Conservation (phyloP, 2,113 vertebrate species). For the Trogon surrucura region DNA sequence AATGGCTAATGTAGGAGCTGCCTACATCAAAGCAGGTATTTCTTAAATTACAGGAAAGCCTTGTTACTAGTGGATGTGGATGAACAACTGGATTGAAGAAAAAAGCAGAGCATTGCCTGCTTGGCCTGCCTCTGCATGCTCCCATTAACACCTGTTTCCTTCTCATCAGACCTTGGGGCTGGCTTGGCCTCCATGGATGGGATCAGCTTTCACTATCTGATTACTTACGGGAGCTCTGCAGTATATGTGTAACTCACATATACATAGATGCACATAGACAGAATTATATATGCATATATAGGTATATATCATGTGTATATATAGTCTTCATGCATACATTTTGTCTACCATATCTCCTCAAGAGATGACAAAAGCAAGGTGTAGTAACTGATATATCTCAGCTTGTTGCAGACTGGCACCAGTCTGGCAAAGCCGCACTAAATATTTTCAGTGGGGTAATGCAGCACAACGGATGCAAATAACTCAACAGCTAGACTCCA, state of each 20-base stretch:
- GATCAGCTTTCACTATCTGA: neutral
- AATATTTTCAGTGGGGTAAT: neutral
- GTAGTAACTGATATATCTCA: neutral
- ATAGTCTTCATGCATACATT: neutral
- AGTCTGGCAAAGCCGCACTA: neutral
- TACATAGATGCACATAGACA: accelerated
- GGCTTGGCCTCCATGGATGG: no score
- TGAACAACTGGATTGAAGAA: neutral
- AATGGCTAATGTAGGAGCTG: neutral
- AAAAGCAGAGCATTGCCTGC: neutral
- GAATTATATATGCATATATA: neutral
- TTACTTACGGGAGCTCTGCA: neutral
- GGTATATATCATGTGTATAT: neutral
- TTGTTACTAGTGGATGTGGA: neutral
- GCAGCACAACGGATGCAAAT: neutral
- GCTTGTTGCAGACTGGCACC: neutral
- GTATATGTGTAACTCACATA: neutral
- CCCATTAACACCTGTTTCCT: neutral
- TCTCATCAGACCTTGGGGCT: neutral
- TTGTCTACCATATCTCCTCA: neutral
- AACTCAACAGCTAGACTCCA: neutral
- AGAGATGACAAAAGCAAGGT: neutral
- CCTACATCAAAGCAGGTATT: neutral
- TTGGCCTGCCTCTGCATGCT: neutral
- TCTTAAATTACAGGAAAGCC: neutral